phyloP scores from a whole-genome alignment of 2,797 vertebrate species.

The Syngnathus rostellatus region DNA sequence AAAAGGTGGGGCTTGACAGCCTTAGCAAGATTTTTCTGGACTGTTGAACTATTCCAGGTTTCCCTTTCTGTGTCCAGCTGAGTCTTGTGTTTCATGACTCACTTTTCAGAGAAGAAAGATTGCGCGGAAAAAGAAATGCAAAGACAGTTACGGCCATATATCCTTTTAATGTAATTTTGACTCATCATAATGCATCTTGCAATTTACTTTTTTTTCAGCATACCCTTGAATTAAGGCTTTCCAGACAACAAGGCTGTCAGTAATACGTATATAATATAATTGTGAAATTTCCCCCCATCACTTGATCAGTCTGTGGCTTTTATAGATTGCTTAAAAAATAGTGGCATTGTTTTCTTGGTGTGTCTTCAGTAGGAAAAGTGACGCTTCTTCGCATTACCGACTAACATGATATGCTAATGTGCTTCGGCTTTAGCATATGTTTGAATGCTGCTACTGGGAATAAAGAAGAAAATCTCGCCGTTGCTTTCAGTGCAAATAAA shows the following conservation, averaged over 20 bases:
- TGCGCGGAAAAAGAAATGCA: slow-evolving; percentile 25
- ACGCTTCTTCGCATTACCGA: neutral
- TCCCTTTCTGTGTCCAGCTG: slow-evolving; percentile 37
- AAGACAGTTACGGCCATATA: neutral
- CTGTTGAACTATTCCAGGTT: slow-evolving; percentile 41
- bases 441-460: neutral
- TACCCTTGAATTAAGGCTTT: slow-evolving; percentile 38
- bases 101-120: slow-evolving; percentile 22
- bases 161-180: slow-evolving; percentile 30
- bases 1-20: neutral
- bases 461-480: neutral
- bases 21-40: neutral
- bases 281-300: slow-evolving; percentile 4
- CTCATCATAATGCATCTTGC: slow-evolving; percentile 28
- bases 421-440: neutral
- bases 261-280: too few relatives aligned
- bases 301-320: slow-evolving; percentile 18
- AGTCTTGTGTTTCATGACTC: slow-evolving; percentile 56
- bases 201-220: slow-evolving; percentile 60
- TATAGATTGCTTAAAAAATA: neutral
- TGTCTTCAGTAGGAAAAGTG: slow-evolving; percentile 46
- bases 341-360: slow-evolving; percentile 6
- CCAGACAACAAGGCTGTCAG: slow-evolving; percentile 15
- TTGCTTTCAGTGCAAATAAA: neutral
- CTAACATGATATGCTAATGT: neutral